Evolutionary conservation across 2,113 vertebrate genomes (phyloP).

Genomic region (Gymnorhina tibicen): DNA sequence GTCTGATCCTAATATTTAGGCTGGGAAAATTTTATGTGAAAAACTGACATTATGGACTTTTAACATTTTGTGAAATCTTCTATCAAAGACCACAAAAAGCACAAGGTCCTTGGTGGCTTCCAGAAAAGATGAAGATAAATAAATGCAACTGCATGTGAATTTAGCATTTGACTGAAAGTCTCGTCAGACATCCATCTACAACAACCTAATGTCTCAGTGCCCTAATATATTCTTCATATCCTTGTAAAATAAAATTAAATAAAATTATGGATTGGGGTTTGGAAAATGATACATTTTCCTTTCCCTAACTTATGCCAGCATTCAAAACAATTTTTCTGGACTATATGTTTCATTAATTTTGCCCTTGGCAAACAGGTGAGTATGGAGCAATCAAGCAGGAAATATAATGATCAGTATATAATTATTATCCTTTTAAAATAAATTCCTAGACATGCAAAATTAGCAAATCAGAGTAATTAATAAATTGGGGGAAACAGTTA

Average conservation of each 20-base stretch:
- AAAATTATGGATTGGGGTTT: not conserved
- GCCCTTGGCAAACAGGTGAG: not conserved
- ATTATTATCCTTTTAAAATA: not conserved
- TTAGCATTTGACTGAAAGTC: not conserved
- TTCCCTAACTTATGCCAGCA: not conserved
- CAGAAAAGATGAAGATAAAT: not conserved
- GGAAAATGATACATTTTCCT: not conserved
- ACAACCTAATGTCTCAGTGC: not conserved
- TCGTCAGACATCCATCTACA: not conserved
- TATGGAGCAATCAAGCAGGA: not conserved
- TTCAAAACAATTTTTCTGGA: not conserved
- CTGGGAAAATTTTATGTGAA: not conserved
- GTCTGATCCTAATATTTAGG: not conserved
- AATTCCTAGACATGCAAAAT: not conserved
- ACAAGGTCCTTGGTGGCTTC: not conserved
- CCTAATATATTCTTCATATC: not conserved
- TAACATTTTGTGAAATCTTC: not conserved
- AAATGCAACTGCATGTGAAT: not conserved
- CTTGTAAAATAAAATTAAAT: not conserved
- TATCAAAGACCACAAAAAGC: not conserved
- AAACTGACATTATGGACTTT: not conserved
- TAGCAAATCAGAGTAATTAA: not conserved
- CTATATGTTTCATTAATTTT: not conserved
- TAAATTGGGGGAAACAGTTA: not conserved
- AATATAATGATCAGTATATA: not conserved